Evolutionary conservation across 2,797 vertebrate species (phyloP).

Genomic region (Pteronotus mesoamericanus): DNA sequence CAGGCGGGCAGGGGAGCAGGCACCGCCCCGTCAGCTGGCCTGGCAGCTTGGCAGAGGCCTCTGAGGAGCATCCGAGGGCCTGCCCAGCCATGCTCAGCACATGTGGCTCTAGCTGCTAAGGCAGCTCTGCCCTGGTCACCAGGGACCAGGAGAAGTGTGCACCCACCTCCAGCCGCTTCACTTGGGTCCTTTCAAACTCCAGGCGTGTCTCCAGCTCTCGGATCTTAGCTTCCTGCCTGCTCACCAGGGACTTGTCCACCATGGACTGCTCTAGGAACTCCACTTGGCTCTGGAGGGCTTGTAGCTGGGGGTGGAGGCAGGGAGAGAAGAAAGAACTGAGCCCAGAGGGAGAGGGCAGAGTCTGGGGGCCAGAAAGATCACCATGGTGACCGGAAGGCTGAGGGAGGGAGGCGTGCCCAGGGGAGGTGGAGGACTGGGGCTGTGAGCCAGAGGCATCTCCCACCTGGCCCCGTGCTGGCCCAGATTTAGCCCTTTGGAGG

Average conservation of each 20-base stretch:
- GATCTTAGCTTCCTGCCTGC: slow-evolving; percentile 96
- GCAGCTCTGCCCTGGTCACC: background rate
- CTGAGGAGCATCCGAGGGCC: background rate
- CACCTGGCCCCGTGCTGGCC: slow-evolving; percentile 13
- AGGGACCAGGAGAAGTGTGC: rapidly evolving
- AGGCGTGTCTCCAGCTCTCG: slow-evolving; percentile 95
- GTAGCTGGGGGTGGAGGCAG: slow-evolving; percentile 83
- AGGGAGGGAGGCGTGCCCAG: background rate
- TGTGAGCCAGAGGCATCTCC: background rate
- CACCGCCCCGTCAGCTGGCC: slow-evolving; percentile 3
- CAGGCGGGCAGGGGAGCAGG: slow-evolving; percentile 31
- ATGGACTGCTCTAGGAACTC: slow-evolving; percentile 98
- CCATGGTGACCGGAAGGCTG: slow-evolving; percentile 48
- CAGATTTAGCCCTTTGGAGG: slow-evolving; percentile 35
- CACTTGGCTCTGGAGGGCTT: slow-evolving; percentile 95
- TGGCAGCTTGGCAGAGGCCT: slow-evolving; percentile 50
- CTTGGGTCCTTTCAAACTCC: slow-evolving; percentile 97
- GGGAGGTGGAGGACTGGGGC: background rate
- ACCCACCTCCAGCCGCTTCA: slow-evolving; percentile 95
- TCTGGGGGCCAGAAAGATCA: background rate
- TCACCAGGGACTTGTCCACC: slow-evolving; percentile 97
- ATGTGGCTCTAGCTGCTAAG: background rate
- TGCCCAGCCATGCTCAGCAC: background rate
- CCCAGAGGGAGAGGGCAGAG: background rate
- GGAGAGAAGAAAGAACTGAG: background rate